A percentile compares a stretch with the other conserved stretches of the same genome.
Evolutionary conservation across 1,140 invertebrate species (phyloP).

Genomic region (Apis laboriosa): DNA sequence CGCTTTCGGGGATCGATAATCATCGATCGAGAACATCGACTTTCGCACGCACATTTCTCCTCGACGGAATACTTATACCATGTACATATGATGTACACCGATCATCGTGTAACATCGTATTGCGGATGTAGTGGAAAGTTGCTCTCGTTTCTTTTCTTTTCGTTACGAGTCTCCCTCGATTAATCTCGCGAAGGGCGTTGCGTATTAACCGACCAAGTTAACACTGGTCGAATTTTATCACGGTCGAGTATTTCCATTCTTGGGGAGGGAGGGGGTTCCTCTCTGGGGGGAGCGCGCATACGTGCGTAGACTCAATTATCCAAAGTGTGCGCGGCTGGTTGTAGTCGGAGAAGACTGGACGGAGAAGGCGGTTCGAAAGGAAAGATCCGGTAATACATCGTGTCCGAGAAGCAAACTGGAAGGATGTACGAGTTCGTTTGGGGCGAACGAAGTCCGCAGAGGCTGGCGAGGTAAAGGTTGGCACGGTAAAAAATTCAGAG

Average conservation of each 20-base stretch:
- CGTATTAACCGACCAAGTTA: too few species aligned
- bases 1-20: too few species aligned
- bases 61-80: too few species aligned
- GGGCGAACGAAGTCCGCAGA: slow-evolving; percentile 55
- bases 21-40: too few species aligned
- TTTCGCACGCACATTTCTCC: too few species aligned
- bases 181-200: too few species aligned
- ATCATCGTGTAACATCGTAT: too few species aligned
- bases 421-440: slow-evolving; percentile 55
- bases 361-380: not conserved
- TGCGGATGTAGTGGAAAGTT: too few species aligned
- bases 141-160: too few species aligned
- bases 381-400: slow-evolving; percentile 38
- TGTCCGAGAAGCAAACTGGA: slow-evolving; percentile 35
- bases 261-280: not conserved
- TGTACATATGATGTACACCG: too few species aligned
- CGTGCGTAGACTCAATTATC: slow-evolving; percentile 36
- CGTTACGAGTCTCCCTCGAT: too few species aligned
- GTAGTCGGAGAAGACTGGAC: slow-evolving; percentile 24
- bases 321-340: slow-evolving; percentile 11
- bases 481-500: slow-evolving; percentile 74
- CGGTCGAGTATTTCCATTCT: not conserved
- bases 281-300: slow-evolving; percentile 5
- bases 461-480: slow-evolving; percentile 52
- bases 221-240: too few species aligned